These are phyloP conservation scores for Dioctria linearis DNA, from an alignment of 2,888 invertebrate species.

Conservation along the genomic window DNA sequence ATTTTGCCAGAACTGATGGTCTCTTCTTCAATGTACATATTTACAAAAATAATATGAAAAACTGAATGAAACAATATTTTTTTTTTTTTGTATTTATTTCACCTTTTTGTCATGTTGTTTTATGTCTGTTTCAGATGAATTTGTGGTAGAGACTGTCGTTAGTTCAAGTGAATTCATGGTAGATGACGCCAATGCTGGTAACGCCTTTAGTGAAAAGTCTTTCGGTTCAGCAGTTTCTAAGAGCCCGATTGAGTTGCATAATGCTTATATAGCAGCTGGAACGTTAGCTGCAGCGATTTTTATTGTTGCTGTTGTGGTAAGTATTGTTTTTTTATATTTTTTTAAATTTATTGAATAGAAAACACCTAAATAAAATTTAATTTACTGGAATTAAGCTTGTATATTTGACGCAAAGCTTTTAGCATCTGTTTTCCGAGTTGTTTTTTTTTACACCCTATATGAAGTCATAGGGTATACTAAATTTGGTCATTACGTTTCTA, in stretches of 20 bases:
- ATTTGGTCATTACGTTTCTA: too few species aligned
- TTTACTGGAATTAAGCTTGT: too few species aligned
- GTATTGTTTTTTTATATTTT: conserved; percentile 62
- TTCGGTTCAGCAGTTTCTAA: conserved; percentile 70
- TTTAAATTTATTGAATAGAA: not conserved
- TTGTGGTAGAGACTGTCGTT: conserved; percentile 79
- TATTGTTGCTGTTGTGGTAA: conserved; percentile 82
- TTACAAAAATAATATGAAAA: not conserved
- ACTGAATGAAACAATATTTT: not conserved
- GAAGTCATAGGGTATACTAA: too few species aligned
- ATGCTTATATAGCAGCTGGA: conserved; percentile 85
- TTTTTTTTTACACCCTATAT: too few species aligned
- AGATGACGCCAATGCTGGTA: conserved; percentile 70
- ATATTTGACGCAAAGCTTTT: too few species aligned
- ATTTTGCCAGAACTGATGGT: conserved; percentile 38
- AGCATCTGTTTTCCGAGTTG: too few species aligned
- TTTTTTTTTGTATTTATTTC: not conserved
- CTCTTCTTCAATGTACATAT: not conserved
- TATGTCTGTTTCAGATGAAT: conserved; percentile 74
- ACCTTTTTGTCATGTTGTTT: not conserved
- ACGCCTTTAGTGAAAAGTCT: conserved; percentile 69
- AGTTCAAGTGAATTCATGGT: conserved; percentile 72
- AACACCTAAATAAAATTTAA: too few species aligned
- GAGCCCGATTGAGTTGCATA: conserved; percentile 78
- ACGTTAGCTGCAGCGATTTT: conserved; percentile 83